phyloP scores from a whole-genome alignment of 1,140 invertebrate species.

The Monochamus saltuarius region DNA sequence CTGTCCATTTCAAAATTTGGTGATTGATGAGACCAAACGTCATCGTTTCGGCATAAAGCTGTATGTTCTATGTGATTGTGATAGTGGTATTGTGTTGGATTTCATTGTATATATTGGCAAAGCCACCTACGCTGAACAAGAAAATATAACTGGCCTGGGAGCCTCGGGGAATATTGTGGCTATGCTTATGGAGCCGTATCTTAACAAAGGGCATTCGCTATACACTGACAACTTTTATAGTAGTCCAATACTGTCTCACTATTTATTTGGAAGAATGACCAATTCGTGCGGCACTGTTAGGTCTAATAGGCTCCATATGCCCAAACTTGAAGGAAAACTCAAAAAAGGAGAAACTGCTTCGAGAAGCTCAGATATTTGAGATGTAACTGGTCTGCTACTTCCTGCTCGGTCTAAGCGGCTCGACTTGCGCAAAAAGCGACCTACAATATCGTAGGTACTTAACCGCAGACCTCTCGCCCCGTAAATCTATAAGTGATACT shows the following conservation, averaged over 20 bases:
- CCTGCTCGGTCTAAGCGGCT: no score
- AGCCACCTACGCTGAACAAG: slow-evolving; percentile 24
- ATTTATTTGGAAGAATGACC: slow-evolving; percentile 21
- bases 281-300: slow-evolving; percentile 21
- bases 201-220: slow-evolving; percentile 36
- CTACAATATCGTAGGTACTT: background rate
- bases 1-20: slow-evolving; percentile 27
- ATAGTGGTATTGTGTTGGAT: slow-evolving; percentile 46
- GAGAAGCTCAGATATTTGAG: slow-evolving; percentile 18
- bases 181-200: slow-evolving; percentile 38
- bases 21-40: slow-evolving; percentile 42
- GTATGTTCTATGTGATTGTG: slow-evolving; percentile 41
- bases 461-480: no score
- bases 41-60: slow-evolving; percentile 48
- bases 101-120: slow-evolving; percentile 46
- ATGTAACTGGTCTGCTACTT: slow-evolving; percentile 33
- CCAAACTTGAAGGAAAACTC: slow-evolving; percentile 8
- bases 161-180: slow-evolving; percentile 39
- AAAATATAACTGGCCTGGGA: slow-evolving; percentile 29
- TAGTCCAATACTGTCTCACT: slow-evolving; percentile 14
- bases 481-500: no score
- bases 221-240: slow-evolving; percentile 15
- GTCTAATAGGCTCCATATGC: slow-evolving; percentile 13
- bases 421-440: no score
- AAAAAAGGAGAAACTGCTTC: slow-evolving; percentile 34